Conservation (phyloP, 2,888 invertebrate genomes). For the Agapostemon virescens region DNA sequence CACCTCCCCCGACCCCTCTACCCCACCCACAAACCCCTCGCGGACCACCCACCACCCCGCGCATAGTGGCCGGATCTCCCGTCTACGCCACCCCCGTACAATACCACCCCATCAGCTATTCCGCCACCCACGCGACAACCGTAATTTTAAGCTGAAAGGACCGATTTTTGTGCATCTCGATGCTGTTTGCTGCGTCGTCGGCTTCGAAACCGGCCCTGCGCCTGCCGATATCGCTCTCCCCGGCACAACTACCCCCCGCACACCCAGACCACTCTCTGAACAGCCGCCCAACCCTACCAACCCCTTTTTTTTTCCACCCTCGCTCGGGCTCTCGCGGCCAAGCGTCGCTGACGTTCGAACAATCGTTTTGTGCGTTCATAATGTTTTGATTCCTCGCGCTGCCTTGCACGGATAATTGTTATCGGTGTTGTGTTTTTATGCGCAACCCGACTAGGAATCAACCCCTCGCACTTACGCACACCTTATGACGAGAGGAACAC, state of each 20-base stretch:
- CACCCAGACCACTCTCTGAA: slow-evolving; percentile 30
- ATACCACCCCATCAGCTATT: slow-evolving; percentile 69
- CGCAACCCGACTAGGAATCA: background rate
- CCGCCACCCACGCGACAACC: slow-evolving; percentile 72
- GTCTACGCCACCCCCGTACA: slow-evolving; percentile 64
- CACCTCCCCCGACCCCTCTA: too few species aligned
- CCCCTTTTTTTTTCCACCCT: slow-evolving; percentile 22
- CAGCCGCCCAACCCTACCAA: background rate
- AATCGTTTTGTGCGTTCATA: slow-evolving; percentile 64
- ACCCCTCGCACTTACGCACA: background rate
- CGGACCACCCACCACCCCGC: slow-evolving; percentile 38
- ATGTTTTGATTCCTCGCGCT: slow-evolving; percentile 55
- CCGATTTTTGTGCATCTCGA: slow-evolving; percentile 74
- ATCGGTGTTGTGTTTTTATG: slow-evolving; percentile 29
- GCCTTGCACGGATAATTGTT: slow-evolving; percentile 54
- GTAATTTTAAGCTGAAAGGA: slow-evolving; percentile 77
- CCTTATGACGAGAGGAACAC: background rate
- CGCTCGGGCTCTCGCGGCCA: slow-evolving; percentile 53
- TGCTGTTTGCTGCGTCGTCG: slow-evolving; percentile 72
- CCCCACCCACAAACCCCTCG: too few species aligned
- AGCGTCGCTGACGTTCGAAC: slow-evolving; percentile 64
- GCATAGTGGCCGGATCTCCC: slow-evolving; percentile 52
- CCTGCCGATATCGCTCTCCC: slow-evolving; percentile 45
- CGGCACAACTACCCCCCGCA: slow-evolving; percentile 24
- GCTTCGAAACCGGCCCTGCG: slow-evolving; percentile 60